Evolutionary conservation across 2,888 invertebrate species (phyloP), one percentile per base, ranked within the genome.

Genomic region (Listrodromus nycthemerus): DNA sequence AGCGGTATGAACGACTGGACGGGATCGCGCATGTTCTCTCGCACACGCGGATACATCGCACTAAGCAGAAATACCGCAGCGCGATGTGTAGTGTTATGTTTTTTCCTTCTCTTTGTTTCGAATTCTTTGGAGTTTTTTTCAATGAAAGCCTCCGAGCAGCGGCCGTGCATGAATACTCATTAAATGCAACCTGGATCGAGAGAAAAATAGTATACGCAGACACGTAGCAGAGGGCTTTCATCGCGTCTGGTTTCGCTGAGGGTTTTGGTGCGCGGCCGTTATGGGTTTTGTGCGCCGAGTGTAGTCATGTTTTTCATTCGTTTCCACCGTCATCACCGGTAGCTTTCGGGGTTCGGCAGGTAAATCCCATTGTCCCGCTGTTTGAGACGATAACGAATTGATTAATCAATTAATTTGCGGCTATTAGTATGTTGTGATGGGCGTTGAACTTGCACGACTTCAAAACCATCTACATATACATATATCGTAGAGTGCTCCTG

Each of bases 101-200:
- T 41, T 75, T 27, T 27, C 27, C n/a, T 19, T 2, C 61, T 16
- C 33, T 61, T 61, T 61, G 61, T 33, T 61, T 61, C 2, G 61
- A 61, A 61, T 61, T 61, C n/a, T 61, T 61, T 61, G n/a, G 5
- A 27, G 16, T 61, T 75, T 63, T 76, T 76, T 67, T 48, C 67
- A 61, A 50, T 69, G 67, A n/a, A 45, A 73, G 33, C 55, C 61
- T 70, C 69, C 61, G 37, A 50, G 70, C 48, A 50, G 70, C 48
- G 52, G 7, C 41, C 67, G 77, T 63, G 48, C 82, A 78, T 73
- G 77, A 67, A 67, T 73, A 82, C 82, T 82, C 82, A 82, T 82
- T 78, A 82, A 82, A 74, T 77, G 82, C 77, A 74, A 27, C 67
- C 73, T 27, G 65, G 50, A 61, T 73, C 37, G 67, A 71, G 48